phyloP scores from a whole-genome alignment of 2,113 vertebrate species.

The Suncus etruscus region DNA sequence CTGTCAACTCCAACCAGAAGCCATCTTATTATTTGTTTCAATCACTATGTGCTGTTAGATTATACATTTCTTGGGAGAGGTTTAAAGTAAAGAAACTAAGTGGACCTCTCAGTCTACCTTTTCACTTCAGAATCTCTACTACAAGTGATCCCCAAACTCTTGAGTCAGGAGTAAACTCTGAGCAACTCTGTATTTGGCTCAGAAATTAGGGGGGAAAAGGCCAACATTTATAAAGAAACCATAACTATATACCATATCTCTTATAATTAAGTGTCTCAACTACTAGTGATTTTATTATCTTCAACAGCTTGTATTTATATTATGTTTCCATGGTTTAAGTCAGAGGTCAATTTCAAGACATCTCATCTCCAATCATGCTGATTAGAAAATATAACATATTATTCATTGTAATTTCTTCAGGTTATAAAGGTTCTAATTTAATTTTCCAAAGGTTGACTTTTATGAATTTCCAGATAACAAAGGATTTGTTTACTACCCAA shows the following conservation, averaged over 20 bases:
- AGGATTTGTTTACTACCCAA: background rate
- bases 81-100: too few relatives aligned
- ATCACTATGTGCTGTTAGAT: too few relatives aligned
- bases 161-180: too few relatives aligned
- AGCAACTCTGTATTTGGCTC: too few relatives aligned
- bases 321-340: fast-evolving
- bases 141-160: too few relatives aligned
- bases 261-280: fast-evolving
- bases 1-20: too few relatives aligned
- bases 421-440: background rate
- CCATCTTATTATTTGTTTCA: too few relatives aligned
- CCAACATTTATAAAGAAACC: background rate
- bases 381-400: background rate
- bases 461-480: background rate
- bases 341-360: background rate
- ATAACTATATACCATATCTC: background rate
- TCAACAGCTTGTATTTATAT: fast-evolving
- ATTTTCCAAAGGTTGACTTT: background rate
- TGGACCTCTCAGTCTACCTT: too few relatives aligned
- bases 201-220: too few relatives aligned
- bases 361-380: background rate
- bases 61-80: too few relatives aligned
- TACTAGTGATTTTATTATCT: too few relatives aligned
- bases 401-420: background rate
- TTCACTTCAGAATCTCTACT: too few relatives aligned